Conservation (phyloP, 1,140 invertebrate genomes). For the Harlomillsia oculata region DNA sequence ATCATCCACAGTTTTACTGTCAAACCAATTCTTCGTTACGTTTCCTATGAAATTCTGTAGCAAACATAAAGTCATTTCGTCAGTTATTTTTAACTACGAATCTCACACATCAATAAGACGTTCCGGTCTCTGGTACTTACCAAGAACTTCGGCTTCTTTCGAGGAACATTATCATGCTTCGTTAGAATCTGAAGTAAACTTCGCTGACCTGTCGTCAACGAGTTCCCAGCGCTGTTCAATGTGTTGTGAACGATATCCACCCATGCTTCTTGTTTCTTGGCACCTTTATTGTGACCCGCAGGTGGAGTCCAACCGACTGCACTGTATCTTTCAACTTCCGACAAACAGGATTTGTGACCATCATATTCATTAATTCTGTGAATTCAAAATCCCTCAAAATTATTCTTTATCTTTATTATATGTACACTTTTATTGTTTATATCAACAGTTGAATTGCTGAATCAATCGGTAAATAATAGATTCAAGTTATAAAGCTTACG, state of each 20-base stretch:
- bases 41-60: conserved; percentile 45
- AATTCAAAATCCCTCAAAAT: not conserved
- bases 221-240: conserved; percentile 49
- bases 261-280: conserved; percentile 82
- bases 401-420: not conserved
- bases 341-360: conserved; percentile 79
- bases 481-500: conserved; percentile 21
- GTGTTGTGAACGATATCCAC: conserved; percentile 67
- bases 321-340: conserved; percentile 81
- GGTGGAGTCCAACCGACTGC: conserved; percentile 46
- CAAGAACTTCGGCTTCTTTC: conserved; percentile 79
- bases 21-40: conserved; percentile 37
- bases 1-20: conserved; percentile 35
- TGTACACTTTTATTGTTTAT: not conserved
- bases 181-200: conserved; percentile 60
- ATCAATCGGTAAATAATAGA: not conserved
- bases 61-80: not conserved
- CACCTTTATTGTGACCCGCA: conserved; percentile 66
- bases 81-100: not conserved
- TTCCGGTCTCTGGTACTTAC: too few species aligned
- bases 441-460: not conserved
- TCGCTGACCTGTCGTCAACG: conserved; percentile 48
- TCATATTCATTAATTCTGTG: conserved; percentile 68
- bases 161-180: conserved; percentile 75
- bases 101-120: not conserved